phyloP scores from a whole-genome alignment of 1,140 invertebrate genomes.

The Drosophila insularis region DNA sequence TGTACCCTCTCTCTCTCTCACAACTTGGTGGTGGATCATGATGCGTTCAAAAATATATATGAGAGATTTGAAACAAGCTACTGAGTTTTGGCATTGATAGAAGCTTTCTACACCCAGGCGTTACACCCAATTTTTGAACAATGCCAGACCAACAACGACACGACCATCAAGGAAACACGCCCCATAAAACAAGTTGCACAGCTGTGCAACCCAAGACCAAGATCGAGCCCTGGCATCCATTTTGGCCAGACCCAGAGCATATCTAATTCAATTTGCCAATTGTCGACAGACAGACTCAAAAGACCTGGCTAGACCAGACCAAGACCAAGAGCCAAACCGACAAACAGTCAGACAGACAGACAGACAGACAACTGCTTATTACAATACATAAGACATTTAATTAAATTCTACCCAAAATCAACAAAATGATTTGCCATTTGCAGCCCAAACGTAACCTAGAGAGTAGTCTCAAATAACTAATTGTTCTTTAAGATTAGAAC shows the following conservation, averaged over 20 bases:
- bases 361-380: slow-evolving; percentile 37
- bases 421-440: slow-evolving; percentile 11
- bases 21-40: slow-evolving; percentile 33
- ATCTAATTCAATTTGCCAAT: slow-evolving; percentile 70
- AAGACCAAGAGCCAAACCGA: not conserved
- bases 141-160: slow-evolving; percentile 31
- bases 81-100: slow-evolving; percentile 60
- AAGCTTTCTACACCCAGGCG: slow-evolving; percentile 30
- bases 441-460: not conserved
- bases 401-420: slow-evolving; percentile 40
- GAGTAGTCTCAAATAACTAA: slow-evolving; percentile 1
- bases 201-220: slow-evolving; percentile 50
- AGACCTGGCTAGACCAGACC: not conserved
- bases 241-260: slow-evolving; percentile 22
- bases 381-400: slow-evolving; percentile 45
- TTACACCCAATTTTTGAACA: slow-evolving; percentile 70
- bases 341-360: not conserved
- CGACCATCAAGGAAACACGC: slow-evolving; percentile 64
- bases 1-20: not conserved
- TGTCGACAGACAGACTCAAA: slow-evolving; percentile 25
- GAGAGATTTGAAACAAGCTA: slow-evolving; percentile 32
- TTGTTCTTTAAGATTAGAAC: not conserved
- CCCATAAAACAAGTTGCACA: slow-evolving; percentile 72
- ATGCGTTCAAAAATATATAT: slow-evolving; percentile 57
- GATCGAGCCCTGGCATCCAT: slow-evolving; percentile 40